Evolutionary conservation across 2,888 invertebrate genomes (phyloP), one percentile per base, ranked within the genome.

Genomic region (Microctonus hyperodae): DNA sequence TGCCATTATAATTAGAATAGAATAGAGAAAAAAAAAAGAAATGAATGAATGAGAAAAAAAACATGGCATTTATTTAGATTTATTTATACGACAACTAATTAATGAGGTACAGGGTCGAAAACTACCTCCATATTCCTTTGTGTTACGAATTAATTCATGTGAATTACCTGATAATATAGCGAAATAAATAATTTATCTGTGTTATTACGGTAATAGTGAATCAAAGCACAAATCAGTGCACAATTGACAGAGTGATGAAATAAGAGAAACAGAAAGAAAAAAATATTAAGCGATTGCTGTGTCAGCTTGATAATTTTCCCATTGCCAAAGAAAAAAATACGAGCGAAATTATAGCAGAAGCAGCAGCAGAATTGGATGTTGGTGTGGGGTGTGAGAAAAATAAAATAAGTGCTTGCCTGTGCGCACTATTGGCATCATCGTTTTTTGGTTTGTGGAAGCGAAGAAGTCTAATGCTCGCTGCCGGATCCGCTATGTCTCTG

Each of bases 401-500:
- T 55, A 75, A 69, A 71, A 72, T 76, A 76, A 72, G 76, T 76
- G 73, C 82, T 83, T 83, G 83, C 83, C 83, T 83, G 81, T 75
- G 81, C 79, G 73, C 76, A 76, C 67, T 70, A 67, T 72, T 75
- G 76, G 75, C 72, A 74, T 78, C 78, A 72, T 78, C 79, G 74
- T 75, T 78, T 80, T 81, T 81, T 74, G 78, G 74, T 81, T 81
- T 82, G 76, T 78, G 71, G 79, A 79, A 79, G 73, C 78, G 83
- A 74, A 83, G 83, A 76, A 83, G 83, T 74, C 75, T 83, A 80
- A 82, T 76, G 74, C 78, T 79, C 76, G 80, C 81, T 70, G 81
- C 79, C 68, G 81, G 80, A 74, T 83, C 83, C 74, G 79, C 80
- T 75, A 81, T 73, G 78, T 82, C 79, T 81, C 81, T 83, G 83